Base-by-base conservation (phyloP, 2,888 invertebrate species). In the Lamellibrachia columna region DNA sequence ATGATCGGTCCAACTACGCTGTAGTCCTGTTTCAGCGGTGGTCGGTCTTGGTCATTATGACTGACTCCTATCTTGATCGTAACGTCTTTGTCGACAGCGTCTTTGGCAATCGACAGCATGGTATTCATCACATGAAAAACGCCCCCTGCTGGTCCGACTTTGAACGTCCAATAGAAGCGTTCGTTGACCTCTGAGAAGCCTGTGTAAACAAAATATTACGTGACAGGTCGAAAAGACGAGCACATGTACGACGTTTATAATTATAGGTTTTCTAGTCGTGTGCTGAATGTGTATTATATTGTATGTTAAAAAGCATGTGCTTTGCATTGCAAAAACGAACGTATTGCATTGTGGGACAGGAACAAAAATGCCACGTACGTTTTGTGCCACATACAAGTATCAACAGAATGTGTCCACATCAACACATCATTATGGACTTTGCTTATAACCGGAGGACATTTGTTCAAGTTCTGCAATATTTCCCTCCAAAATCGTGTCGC, bases 41-140 rank as follows among this genome's bases (percentile, higher is more conserved):
- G 75, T 75, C 75, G 15, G 75, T 75, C 75, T 75, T 75, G 75
- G 75, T 75, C 75, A n/a, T 75, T 75, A n/a, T 75, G 75, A 75
- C 75, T 75, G 75, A 75, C 75, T 75, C 22, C 75, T 75, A 75
- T 75, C 75, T 75, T 75, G 75, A 75, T 75, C 22, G 75, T 75
- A n/a, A 75, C 75, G 7, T 75, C 75, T 75, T 75, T 7, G 75
- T n/a, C 75, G 22, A 75, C 75, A 75, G 75, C 75, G 75, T 75
- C 75, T 75, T 75, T 75, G n/a, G 75, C 22, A 75, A 75, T 75
- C 75, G 75, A 75, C 75, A 75, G 75, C 15, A 75, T 22, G 75
- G n/a, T 75, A n/a, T 75, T 75, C 22, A 75, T 75, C 75, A 75
- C 75, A 3, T 15, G 75, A 75, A 75, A 75, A 4, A 75, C n/a